A percentile compares a stretch with the other conserved stretches of the same genome.
Evolutionary conservation across 2,113 vertebrate species (phyloP).

Genomic region (Chloroceryle aenea): DNA sequence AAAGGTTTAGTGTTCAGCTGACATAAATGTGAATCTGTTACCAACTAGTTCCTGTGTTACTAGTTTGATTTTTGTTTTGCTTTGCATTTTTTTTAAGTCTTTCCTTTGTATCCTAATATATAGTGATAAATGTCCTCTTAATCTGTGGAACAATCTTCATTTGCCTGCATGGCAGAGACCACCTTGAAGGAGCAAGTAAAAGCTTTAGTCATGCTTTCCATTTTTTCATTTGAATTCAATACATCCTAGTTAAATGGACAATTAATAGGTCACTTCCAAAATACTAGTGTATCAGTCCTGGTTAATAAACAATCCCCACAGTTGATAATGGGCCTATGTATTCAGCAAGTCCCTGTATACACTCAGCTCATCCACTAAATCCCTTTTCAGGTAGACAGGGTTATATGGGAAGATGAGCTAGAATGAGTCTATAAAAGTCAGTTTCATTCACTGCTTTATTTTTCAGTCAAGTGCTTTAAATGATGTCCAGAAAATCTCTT

Average conservation of each 20-base stretch:
- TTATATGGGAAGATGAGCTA: slow-evolving; percentile 97
- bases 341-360: slow-evolving; percentile 82
- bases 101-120: slow-evolving; percentile 58
- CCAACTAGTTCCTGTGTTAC: slow-evolving; percentile 7
- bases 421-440: slow-evolving; percentile 99
- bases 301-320: slow-evolving; percentile 82
- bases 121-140: slow-evolving; percentile 87
- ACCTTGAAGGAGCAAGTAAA: slow-evolving; percentile 90
- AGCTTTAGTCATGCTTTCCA: slow-evolving; percentile 92
- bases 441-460: slow-evolving; percentile 94
- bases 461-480: slow-evolving; percentile 89
- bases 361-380: slow-evolving; percentile 89
- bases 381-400: slow-evolving; percentile 89
- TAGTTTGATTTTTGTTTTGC: slow-evolving; percentile 3
- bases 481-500: slow-evolving; percentile 81
- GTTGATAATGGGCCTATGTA: slow-evolving; percentile 80
- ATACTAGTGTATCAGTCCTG: slow-evolving; percentile 79
- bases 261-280: slow-evolving; percentile 95
- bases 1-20: slow-evolving; percentile 23
- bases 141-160: slow-evolving; percentile 88
- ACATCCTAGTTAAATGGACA: slow-evolving; percentile 93
- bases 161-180: slow-evolving; percentile 79
- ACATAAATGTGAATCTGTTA: background rate
- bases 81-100: background rate
- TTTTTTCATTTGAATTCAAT: slow-evolving; percentile 88